Base-by-base conservation (phyloP, 2,113 vertebrate species). In the Lipotes vexillifer region DNA sequence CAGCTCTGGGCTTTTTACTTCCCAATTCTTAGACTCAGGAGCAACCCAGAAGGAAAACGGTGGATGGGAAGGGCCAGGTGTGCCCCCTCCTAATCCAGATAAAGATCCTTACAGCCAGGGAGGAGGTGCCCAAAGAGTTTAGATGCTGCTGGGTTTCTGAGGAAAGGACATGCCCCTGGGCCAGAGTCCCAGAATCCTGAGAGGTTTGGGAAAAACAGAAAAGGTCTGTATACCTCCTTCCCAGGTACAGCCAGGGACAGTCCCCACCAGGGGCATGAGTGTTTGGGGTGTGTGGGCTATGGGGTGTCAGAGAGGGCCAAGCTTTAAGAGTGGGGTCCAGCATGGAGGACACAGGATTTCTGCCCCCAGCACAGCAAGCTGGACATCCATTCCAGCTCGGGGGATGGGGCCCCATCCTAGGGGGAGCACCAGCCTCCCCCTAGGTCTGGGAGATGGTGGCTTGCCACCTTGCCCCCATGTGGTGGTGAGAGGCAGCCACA, bases 41-140 rank as follows among this genome's bases (percentile, higher is more conserved):
- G 2, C 5, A 85, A 31, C 44, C 15, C 65, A 14, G 15, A 31
- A 46, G 27, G 88, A 9, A 57, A 21, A 72, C 38, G 3, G 55
- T 2, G 68, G 74, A 8, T 21, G 17, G 23, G 18, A 25, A n/a
- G 27, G 23, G 0, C 98, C 97, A 99, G 98, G 27, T 99, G 98
- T 0, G 87, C 98, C 72, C 98, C 96, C 98, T 99, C 99, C 0
- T 96, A 95, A 31, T 99, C 99, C 0, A 97, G 97, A 84, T 99
- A 99, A 86, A 99, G 98, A 0, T 99, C 99, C 33, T 99, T 49
- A 2, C 11, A 97, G 9, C 99, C 18, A 41, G 57, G 15, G 18
- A 61, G 29, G 55, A 21, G 17, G 21, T 8, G 2, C 21, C 81
- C 52, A 46, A 23, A 55, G 38, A 36, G 33, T 55, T 78, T 6